These are phyloP conservation scores for Lycocorax pyrrhopterus DNA, from an alignment of 2,113 vertebrate genomes.

Conservation along the genomic window DNA sequence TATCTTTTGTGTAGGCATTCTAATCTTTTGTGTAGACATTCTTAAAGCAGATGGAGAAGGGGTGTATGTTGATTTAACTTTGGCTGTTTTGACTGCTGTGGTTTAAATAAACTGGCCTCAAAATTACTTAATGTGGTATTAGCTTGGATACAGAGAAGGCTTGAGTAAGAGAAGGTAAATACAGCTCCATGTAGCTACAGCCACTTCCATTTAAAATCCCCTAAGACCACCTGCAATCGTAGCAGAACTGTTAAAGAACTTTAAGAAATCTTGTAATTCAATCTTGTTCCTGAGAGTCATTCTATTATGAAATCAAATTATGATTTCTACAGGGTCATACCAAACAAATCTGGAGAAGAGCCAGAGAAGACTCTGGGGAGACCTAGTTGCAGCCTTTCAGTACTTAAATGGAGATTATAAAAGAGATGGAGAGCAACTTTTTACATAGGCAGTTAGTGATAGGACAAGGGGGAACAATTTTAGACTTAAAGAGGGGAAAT, in stretches of 20 bases:
- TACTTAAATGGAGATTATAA: background rate
- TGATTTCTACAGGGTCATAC: background rate
- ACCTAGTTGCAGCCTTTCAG: background rate
- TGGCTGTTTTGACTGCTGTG: background rate
- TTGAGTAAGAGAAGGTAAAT: background rate
- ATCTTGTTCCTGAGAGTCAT: background rate
- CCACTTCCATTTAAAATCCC: background rate
- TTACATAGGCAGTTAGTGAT: background rate
- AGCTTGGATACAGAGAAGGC: background rate
- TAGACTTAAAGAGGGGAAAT: background rate
- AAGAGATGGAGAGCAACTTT: accelerated
- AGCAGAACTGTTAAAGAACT: background rate
- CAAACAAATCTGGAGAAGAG: background rate
- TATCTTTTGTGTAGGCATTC: background rate
- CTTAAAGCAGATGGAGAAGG: background rate
- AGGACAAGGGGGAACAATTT: background rate
- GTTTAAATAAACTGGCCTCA: conserved; percentile 12
- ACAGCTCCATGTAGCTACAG: background rate
- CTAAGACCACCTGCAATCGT: background rate
- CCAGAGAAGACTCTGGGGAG: background rate
- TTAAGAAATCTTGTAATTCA: background rate
- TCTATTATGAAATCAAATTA: background rate
- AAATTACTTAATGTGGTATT: background rate
- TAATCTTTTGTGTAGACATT: conserved; percentile 20
- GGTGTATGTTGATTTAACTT: background rate